Base-by-base conservation (phyloP, 1,140 invertebrate species). In the Bombus waltoni region DNA sequence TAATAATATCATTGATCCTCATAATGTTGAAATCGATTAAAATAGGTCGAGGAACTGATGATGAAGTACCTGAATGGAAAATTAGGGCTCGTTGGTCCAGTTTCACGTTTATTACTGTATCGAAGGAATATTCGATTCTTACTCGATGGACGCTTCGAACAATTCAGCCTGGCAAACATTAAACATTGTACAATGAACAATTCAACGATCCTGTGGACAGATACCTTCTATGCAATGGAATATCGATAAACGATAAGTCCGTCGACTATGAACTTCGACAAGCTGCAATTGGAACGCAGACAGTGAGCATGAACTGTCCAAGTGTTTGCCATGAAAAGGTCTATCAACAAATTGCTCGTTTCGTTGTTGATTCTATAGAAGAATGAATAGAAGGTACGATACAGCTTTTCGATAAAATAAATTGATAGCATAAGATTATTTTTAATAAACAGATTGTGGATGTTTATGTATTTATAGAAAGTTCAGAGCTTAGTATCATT, bases 161-260 rank as follows among this genome's bases (percentile, higher is more conserved):
- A 28, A 18, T 73, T 32, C n/a, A 4, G 0, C 3, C 42, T 62
- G 28, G 18, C 42, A 38, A n/a, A 32, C 32, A 22, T 76, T 75
- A 77, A 76, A 83, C 44, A 25, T 15, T 35, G 10, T 13, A 9
- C 25, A 28, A 53, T 32, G 57, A 74, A 68, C 79, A 28, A 44
- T 77, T 35, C 59, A 18, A 53, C 42, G 81, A 32, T 76, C 11
- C 4, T 42, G 11, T n/a, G 9, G 2, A 2, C 22, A 47, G 38
- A 53, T 28, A 10, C 8, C 38, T 22, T 44, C 28, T 28, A 38
- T 47, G 18, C 65, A 57, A 25, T 1, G 62, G 28, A 66, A 70
- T 83, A 84, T 84, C 82, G 75, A 78, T 71, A 84, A 84, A 84
- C 75, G 82, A 84, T 84, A 71, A 79, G n/a, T 77, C 25, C 38